Conservation (phyloP, 2,113 vertebrate species). For the Neodontobutis hainanensis region DNA sequence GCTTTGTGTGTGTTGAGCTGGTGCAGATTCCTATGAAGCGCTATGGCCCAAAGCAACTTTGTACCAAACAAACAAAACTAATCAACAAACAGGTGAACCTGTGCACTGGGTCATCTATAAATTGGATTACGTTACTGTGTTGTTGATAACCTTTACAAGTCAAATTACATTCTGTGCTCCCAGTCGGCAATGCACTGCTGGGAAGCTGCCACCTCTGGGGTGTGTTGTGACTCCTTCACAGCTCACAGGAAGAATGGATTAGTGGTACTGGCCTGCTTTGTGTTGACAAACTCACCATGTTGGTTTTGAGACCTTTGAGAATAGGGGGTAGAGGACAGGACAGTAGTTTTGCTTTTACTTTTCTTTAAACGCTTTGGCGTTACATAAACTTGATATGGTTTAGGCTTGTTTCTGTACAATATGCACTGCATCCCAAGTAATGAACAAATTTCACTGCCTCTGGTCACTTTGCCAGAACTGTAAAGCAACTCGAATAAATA, state of each 20-base stretch:
- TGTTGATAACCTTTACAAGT: slow-evolving; percentile 22
- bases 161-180: slow-evolving; percentile 16
- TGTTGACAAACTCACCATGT: slow-evolving; percentile 4
- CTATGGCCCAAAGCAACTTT: slow-evolving; percentile 16
- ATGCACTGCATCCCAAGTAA: neutral
- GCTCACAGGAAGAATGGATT: slow-evolving; percentile 31
- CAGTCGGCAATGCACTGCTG: neutral
- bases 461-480: neutral
- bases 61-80: slow-evolving; percentile 41
- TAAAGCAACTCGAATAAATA: neutral
- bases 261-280: slow-evolving; percentile 4
- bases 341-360: neutral
- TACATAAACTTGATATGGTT: neutral
- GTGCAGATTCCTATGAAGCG: slow-evolving; percentile 38
- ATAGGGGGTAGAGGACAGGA: neutral
- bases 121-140: slow-evolving; percentile 29
- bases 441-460: neutral
- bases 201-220: slow-evolving; percentile 23
- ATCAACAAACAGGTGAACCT: slow-evolving; percentile 37
- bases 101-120: slow-evolving; percentile 6
- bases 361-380: neutral
- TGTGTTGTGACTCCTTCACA: neutral
- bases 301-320: slow-evolving; percentile 25
- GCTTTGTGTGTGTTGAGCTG: slow-evolving; percentile 26
- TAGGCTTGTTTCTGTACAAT: neutral